A percentile compares a stretch with the other conserved stretches of the same genome.
Evolutionary conservation across 2,888 invertebrate species (phyloP).

Genomic region (Gari tellinella): DNA sequence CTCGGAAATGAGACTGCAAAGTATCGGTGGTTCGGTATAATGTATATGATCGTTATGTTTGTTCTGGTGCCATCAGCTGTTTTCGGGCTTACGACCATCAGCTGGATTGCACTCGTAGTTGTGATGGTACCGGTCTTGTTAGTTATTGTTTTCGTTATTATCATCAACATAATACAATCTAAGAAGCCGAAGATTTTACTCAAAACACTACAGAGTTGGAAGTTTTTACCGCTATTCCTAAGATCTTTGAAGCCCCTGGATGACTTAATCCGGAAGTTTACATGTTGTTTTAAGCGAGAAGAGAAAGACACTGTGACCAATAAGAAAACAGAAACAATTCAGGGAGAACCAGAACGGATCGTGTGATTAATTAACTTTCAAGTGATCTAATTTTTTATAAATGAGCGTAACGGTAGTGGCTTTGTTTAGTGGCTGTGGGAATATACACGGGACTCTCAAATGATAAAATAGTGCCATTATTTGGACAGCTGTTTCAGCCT

Average conservation of each 20-base stretch:
- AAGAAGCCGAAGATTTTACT: constrained; percentile 6
- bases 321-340: too few relatives aligned
- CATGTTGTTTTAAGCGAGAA: constrained; percentile 10
- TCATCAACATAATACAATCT: constrained; percentile 78
- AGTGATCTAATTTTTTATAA: too few relatives aligned
- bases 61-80: constrained; percentile 78
- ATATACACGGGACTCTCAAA: too few relatives aligned
- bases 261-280: background rate
- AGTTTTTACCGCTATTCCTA: constrained; percentile 15
- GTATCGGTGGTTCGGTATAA: constrained; percentile 87
- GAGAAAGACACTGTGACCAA: too few relatives aligned
- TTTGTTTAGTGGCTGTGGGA: too few relatives aligned
- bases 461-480: too few relatives aligned
- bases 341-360: too few relatives aligned
- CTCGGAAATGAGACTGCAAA: constrained; percentile 86
- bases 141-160: constrained; percentile 67
- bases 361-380: too few relatives aligned
- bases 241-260: constrained; percentile 21
- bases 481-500: too few relatives aligned
- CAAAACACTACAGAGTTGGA: constrained; percentile 4
- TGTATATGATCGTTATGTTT: constrained; percentile 83
- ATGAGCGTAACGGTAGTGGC: too few relatives aligned
- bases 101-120: constrained; percentile 71
- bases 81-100: constrained; percentile 78
- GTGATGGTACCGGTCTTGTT: constrained; percentile 78